Percentiles rank a stretch among this genome's conserved stretches.
phyloP scores from a whole-genome alignment of 2,888 invertebrate species.

The Monopis laevigella region DNA sequence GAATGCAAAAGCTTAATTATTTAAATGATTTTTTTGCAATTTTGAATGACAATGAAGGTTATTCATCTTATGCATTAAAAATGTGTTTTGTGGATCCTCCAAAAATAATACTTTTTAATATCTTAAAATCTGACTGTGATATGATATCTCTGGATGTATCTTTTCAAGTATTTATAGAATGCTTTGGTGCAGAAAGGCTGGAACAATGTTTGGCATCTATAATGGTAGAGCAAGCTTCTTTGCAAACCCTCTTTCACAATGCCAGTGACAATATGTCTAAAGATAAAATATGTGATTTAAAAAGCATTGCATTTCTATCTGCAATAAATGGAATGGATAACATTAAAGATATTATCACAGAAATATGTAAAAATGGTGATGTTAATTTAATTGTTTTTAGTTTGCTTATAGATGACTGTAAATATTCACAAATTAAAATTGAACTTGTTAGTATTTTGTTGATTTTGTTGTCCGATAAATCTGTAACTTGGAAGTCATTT shows the following conservation, averaged over 20 bases:
- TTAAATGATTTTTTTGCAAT: constrained; percentile 46
- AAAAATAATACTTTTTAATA: constrained; percentile 44
- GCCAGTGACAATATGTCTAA: constrained; percentile 30
- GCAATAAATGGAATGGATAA: constrained; percentile 28
- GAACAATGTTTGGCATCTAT: constrained; percentile 38
- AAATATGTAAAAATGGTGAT: constrained; percentile 31
- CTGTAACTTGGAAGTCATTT: constrained; percentile 30
- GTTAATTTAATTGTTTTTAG: constrained; percentile 36
- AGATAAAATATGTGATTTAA: constrained; percentile 34
- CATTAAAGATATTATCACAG: constrained; percentile 23
- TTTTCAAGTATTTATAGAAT: constrained; percentile 36
- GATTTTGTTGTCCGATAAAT: constrained; percentile 29
- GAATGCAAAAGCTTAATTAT: constrained; percentile 44
- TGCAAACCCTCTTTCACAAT: constrained; percentile 37
- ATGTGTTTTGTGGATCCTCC: constrained; percentile 41
- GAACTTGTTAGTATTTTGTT: constrained; percentile 28
- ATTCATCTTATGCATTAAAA: constrained; percentile 29
- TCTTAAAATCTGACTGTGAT: constrained; percentile 38
- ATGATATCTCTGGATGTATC: constrained; percentile 34
- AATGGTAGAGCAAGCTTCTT: constrained; percentile 48
- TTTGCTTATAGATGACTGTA: constrained; percentile 31
- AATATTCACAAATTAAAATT: constrained; percentile 25
- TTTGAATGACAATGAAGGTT: constrained; percentile 28
- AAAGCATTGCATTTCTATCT: constrained; percentile 35
- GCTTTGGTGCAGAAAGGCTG: constrained; percentile 38